A percentile compares a stretch with the other conserved stretches of the same genome.
Conservation (phyloP, 2,888 invertebrate species). For the Chouioia cunea region DNA sequence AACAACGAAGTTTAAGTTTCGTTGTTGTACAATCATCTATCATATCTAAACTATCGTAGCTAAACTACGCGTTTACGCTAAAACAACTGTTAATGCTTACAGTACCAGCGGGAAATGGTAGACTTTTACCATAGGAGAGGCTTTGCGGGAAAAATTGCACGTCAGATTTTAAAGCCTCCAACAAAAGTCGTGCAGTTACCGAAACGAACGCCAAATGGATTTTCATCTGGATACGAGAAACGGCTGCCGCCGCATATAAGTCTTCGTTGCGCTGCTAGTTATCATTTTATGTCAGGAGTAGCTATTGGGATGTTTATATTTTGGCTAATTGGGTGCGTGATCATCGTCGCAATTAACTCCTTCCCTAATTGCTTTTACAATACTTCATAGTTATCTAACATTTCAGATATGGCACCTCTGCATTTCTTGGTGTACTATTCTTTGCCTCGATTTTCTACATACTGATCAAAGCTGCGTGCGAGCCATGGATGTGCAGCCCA, state of each 20-base stretch:
- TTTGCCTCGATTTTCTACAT: slow-evolving; percentile 70
- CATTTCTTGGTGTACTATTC: slow-evolving; percentile 70
- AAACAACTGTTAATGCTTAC: slow-evolving; percentile 43
- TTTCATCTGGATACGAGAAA: slow-evolving; percentile 72
- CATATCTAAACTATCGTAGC: too few species aligned
- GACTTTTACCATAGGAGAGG: slow-evolving; percentile 76
- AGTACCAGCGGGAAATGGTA: slow-evolving; percentile 80
- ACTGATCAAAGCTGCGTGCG: slow-evolving; percentile 69
- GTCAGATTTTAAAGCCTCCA: slow-evolving; percentile 76
- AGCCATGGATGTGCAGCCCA: slow-evolving; percentile 57
- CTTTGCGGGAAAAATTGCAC: slow-evolving; percentile 74
- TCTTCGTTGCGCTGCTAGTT: slow-evolving; percentile 77
- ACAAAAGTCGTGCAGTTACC: slow-evolving; percentile 74
- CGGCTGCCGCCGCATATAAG: slow-evolving; percentile 78
- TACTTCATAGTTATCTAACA: slow-evolving; percentile 28
- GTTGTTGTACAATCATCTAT: too few species aligned
- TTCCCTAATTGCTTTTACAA: slow-evolving; percentile 1
- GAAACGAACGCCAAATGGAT: slow-evolving; percentile 72
- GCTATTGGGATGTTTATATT: slow-evolving; percentile 71
- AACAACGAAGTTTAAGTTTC: too few species aligned
- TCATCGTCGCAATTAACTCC: slow-evolving; percentile 17
- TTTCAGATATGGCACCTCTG: slow-evolving; percentile 57
- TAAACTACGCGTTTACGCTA: too few species aligned
- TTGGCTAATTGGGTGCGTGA: slow-evolving; percentile 70
- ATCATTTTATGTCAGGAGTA: slow-evolving; percentile 73